Percentiles rank a stretch among this genome's conserved stretches.
phyloP scores from a whole-genome alignment of 2,797 vertebrate species.

The Danio tinwini region DNA sequence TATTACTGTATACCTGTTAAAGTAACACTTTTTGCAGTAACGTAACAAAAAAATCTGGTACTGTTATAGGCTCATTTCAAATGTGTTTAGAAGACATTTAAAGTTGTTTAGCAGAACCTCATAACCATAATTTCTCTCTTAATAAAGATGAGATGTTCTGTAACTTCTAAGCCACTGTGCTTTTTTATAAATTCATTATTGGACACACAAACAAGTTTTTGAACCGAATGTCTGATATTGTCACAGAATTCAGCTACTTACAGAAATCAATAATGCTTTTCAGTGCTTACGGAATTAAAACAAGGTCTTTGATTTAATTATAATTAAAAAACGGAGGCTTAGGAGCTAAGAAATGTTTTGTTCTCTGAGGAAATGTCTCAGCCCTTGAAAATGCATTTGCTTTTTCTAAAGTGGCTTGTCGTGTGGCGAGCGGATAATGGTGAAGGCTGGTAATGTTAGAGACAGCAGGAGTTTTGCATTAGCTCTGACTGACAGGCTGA shows the following conservation, averaged over 20 bases:
- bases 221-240: constrained; percentile 20
- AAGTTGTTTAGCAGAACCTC: constrained; percentile 4
- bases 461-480: constrained; percentile 6
- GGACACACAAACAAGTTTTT: constrained; percentile 16
- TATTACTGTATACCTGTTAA: no score
- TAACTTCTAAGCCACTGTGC: background rate
- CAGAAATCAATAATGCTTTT: background rate
- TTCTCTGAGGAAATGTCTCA: constrained; percentile 4
- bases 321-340: constrained; percentile 22
- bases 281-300: background rate
- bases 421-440: constrained; percentile 24
- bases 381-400: constrained; percentile 1
- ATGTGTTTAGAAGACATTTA: constrained; percentile 15
- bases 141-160: constrained; percentile 21
- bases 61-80: background rate
- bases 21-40: no score
- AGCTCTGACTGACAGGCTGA: constrained; percentile 6
- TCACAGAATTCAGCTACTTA: background rate
- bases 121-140: constrained; percentile 20
- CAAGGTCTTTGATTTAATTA: constrained; percentile 27
- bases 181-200: background rate
- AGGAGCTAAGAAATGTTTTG: background rate
- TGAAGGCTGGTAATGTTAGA: constrained; percentile 14
- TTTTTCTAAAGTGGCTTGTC: constrained; percentile 17
- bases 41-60: no score